These are phyloP conservation scores for Hydra vulgaris DNA, from an alignment of 30 jellyfish, hydroid and myxozoan species.

Conservation along the genomic window DNA sequence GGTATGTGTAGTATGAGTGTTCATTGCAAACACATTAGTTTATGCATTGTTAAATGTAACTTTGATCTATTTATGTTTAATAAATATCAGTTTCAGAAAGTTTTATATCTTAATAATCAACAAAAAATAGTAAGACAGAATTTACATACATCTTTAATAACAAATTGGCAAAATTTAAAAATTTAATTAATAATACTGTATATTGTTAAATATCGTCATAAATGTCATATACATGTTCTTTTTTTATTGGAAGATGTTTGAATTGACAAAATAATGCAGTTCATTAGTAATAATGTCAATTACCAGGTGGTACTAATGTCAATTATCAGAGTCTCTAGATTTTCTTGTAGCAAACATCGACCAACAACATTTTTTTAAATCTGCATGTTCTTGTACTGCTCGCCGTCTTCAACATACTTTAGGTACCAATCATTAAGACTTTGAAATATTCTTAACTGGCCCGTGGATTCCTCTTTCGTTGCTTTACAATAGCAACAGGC, in stretches of 20 bases:
- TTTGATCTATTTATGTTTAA: background rate
- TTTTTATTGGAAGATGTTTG: background rate
- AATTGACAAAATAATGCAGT: background rate
- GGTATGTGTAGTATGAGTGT: background rate
- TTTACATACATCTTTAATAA: background rate
- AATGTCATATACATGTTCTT: background rate
- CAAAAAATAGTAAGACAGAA: background rate
- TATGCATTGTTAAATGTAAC: background rate
- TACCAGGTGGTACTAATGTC: background rate
- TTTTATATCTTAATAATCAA: background rate
- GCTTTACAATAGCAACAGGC: background rate
- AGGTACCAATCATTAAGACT: background rate
- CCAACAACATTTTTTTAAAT: background rate
- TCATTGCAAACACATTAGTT: background rate
- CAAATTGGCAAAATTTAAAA: background rate
- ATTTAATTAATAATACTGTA: background rate
- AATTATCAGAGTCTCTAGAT: background rate
- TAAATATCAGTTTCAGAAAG: background rate
- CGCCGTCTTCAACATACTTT: background rate
- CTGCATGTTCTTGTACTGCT: background rate
- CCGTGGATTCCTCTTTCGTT: background rate
- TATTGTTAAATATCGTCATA: background rate
- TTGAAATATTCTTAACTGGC: background rate
- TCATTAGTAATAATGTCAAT: too few relatives aligned
- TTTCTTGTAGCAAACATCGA: background rate